Conservation (phyloP, 2,113 vertebrate genomes). For the Tragelaphus imberbis region DNA sequence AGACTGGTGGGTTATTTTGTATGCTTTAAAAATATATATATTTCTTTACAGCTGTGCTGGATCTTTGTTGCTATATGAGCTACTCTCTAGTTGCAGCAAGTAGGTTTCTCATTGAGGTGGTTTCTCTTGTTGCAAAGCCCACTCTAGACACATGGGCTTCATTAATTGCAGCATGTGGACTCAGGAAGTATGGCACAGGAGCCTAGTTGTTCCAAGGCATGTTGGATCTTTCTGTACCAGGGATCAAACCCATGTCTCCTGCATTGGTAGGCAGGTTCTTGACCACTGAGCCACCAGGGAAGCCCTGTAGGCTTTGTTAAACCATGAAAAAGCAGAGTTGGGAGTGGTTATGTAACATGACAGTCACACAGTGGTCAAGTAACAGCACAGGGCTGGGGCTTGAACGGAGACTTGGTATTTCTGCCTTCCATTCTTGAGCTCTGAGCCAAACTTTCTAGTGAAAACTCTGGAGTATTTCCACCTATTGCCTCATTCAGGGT, state of each 20-base stretch:
- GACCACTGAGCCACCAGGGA: neutral
- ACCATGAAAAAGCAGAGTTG: neutral
- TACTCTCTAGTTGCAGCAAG: neutral
- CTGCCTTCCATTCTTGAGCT: neutral
- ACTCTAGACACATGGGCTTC: neutral
- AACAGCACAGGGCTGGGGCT: neutral
- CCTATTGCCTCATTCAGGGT: neutral
- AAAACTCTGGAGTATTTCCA: neutral
- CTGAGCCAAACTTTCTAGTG: neutral
- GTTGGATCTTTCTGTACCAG: neutral
- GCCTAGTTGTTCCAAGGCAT: neutral
- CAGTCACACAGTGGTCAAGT: neutral
- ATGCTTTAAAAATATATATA: neutral
- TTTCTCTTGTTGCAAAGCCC: neutral
- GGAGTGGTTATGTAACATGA: neutral
- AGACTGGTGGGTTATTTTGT: accelerated
- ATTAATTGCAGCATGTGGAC: neutral
- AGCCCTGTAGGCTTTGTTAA: neutral
- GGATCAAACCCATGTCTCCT: neutral
- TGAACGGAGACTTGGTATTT: neutral
- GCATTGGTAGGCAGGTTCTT: neutral
- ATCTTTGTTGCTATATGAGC: neutral
- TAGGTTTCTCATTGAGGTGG: neutral
- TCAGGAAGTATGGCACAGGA: neutral
- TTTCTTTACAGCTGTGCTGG: neutral